Base-by-base conservation (phyloP, 53 echinoderm and acorn worm species). In the Temnopleurus reevesii region DNA sequence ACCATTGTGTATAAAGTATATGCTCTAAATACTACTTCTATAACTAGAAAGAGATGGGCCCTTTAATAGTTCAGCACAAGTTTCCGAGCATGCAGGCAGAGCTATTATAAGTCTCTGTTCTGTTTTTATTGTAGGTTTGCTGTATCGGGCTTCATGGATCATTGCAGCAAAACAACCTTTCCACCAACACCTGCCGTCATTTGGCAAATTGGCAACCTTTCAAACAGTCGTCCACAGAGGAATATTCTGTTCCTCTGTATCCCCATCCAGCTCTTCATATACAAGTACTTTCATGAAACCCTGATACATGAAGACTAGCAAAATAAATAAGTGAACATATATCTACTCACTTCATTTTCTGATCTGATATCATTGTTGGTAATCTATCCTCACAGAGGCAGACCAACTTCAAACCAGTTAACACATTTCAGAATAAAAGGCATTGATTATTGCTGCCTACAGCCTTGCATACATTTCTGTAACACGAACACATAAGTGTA, bases 361-460 rank as follows among this genome's bases (percentile, higher is more conserved):
- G 5, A 36, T 4, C 41, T 38, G 2, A 21, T 1, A 36, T 71
- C 63, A 8, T n/a, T 29, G 21, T 12, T 17, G 34, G 30, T 4
- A 3, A 38, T 41, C 10, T 41, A 6, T 19, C 83, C 83, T 83
- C 83, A 56, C 27, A 83, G 83, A 83, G 83, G 83, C 23, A 36
- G 56, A 56, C 13, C 1, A 12, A 17, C 55, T 49, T 25, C 56
- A 83, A 55, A 83, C 71, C 55, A 83, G 47, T 55, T 83, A 33
- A 83, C 28, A 83, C 83, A 83, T 79, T 79, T 79, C 79, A 49
- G 79, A 28, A 35, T 45, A 83, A 83, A 55, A 55, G 83, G 54
- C 83, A 83, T 55, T 83, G 55, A 83, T 85, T 85, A 85, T 85
- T 85, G 85, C 85, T 85, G 85, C 85, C 83, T 23, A 51, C 23